These are phyloP conservation scores for Neoitamus cyanurus DNA, from an alignment of 2,888 invertebrate genomes.

Conservation along the genomic window DNA sequence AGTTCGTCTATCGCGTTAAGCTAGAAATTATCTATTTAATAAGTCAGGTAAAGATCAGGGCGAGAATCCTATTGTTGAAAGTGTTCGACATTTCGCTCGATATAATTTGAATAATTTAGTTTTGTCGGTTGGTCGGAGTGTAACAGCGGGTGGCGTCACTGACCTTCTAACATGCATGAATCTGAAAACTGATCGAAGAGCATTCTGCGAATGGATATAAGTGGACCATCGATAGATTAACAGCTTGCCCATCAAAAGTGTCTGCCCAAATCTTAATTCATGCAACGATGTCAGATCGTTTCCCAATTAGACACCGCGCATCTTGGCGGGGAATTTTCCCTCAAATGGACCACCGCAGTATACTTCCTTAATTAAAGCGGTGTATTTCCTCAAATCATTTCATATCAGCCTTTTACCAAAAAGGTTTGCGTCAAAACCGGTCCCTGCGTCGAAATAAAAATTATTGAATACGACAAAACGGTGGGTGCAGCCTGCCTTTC, in stretches of 20 bases:
- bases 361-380: background rate
- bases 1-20: background rate
- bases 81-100: background rate
- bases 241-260: background rate
- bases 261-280: background rate
- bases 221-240: background rate
- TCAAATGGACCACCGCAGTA: background rate
- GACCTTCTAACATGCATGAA: background rate
- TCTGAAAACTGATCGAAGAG: background rate
- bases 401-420: background rate
- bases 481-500: background rate
- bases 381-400: background rate
- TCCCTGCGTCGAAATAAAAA: background rate
- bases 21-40: background rate
- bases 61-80: slow-evolving; percentile 10
- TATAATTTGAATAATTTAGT: slow-evolving; percentile 16
- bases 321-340: background rate
- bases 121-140: background rate
- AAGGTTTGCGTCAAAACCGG: background rate
- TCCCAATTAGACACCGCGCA: background rate
- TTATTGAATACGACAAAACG: background rate
- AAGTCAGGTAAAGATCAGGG: slow-evolving; percentile 18
- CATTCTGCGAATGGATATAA: background rate
- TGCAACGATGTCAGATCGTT: background rate
- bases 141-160: background rate